Evolutionary conservation across 2,888 invertebrate genomes (phyloP), one percentile per base, ranked within the genome.

Genomic region (Acanthosepion pharaonis): DNA sequence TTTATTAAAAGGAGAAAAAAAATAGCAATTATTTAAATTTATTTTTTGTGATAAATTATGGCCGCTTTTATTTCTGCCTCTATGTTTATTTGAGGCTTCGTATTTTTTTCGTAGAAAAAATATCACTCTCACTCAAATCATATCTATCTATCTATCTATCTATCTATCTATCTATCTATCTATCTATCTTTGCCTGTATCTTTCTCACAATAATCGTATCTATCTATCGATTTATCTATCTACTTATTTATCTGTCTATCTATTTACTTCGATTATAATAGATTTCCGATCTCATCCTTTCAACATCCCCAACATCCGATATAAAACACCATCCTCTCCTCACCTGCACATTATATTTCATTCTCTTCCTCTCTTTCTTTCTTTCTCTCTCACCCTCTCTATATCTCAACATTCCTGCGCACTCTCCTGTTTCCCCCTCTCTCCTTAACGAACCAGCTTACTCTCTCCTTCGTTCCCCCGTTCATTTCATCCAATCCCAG

Each of bases 261-360:
- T 33, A 78, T 33, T n/a, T 78, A n/a, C n/a, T 78, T 78, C 78
- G n/a, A 78, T 78, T n/a, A 78, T n/a, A 78, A 78, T 78, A n/a
- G 78, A 78, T 78, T 78, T 78, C n/a, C 78, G 78, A 78, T 78
- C 15, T 78, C 78, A 78, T 78, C 78, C n/a, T 78, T 78, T 78
- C 78, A 78, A 78, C 78, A 78, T n/a, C 59, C 59, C 20, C n/a
- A 78, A n/a, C 78, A 78, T 78, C n/a, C 78, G n/a, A 78, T 78
- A 78, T n/a, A 78, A 78, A 28, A 78, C n/a, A 9, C 18, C 78
- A 9, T 49, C 20, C 92, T 48, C 92, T 92, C 92, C 33, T 51
- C 11, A 92, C 51, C 48, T 92, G 49, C 51, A 25, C 51, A 23
- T 25, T 25, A 28, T 51, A 9, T 51, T 49, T 49, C 33, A n/a